Percentiles rank a stretch among this genome's conserved stretches.
phyloP scores from a whole-genome alignment of 2,888 invertebrate species.

The Rhagophthalmus giganteus region DNA sequence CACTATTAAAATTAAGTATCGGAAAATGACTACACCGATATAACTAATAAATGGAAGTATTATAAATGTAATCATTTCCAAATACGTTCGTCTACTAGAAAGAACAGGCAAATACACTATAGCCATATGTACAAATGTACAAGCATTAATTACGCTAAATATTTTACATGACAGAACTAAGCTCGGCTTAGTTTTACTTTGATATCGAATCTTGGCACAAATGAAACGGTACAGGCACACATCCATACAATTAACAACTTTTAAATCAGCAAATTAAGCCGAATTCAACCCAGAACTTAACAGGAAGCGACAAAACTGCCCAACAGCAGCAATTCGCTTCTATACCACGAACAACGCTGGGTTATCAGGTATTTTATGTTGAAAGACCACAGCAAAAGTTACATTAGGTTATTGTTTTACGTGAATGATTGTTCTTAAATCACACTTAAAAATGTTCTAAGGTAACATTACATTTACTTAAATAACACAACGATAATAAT shows the following conservation, averaged over 20 bases:
- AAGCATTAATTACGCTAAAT: slow-evolving; percentile 51
- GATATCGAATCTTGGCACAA: slow-evolving; percentile 52
- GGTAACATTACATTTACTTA: slow-evolving; percentile 52
- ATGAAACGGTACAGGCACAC: slow-evolving; percentile 48
- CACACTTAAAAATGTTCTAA: slow-evolving; percentile 47
- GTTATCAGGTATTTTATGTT: slow-evolving; percentile 36
- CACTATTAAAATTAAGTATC: slow-evolving; percentile 39
- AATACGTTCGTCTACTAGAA: slow-evolving; percentile 36
- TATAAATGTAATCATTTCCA: slow-evolving; percentile 13
- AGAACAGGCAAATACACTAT: slow-evolving; percentile 29
- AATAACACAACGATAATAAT: slow-evolving; percentile 43
- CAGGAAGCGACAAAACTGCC: slow-evolving; percentile 25
- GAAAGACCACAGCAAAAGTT: slow-evolving; percentile 44
- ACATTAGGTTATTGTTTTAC: slow-evolving; percentile 39
- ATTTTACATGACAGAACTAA: slow-evolving; percentile 53
- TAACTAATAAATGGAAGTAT: not conserved
- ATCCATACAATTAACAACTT: slow-evolving; percentile 37
- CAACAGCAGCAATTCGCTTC: slow-evolving; percentile 18
- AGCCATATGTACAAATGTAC: slow-evolving; percentile 55
- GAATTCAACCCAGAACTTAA: slow-evolving; percentile 17
- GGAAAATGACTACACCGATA: slow-evolving; percentile 23
- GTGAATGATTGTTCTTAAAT: slow-evolving; percentile 49
- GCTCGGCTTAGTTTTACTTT: slow-evolving; percentile 37
- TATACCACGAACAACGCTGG: slow-evolving; percentile 25
- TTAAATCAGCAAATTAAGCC: slow-evolving; percentile 21